These are phyloP conservation scores for Homarus americanus DNA, from an alignment of 1,140 invertebrate species.

Conservation along the genomic window DNA sequence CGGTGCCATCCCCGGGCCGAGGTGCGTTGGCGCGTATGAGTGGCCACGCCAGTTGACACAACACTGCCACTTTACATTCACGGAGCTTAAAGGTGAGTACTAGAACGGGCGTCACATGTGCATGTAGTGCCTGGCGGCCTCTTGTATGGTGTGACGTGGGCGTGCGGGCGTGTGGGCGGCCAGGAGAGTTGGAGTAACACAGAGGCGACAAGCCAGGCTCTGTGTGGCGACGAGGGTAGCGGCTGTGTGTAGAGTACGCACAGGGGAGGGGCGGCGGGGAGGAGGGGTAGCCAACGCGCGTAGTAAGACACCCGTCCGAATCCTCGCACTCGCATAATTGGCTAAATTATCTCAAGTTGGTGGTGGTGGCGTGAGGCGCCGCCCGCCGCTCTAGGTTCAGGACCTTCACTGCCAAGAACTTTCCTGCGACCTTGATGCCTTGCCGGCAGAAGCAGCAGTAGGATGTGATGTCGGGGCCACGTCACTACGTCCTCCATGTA, in stretches of 20 bases:
- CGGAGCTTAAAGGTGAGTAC: background rate
- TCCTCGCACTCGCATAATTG: slow-evolving; percentile 61
- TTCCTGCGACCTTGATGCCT: background rate
- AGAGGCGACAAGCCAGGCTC: slow-evolving; percentile 38
- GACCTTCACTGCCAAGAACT: background rate
- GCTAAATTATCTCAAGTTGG: slow-evolving; percentile 60
- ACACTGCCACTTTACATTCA: slow-evolving; percentile 48
- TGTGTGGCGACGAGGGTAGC: slow-evolving; percentile 47
- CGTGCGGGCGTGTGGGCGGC: slow-evolving; percentile 14
- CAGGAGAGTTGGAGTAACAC: slow-evolving; percentile 19
- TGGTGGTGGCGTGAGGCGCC: background rate
- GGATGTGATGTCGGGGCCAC: too few relatives aligned
- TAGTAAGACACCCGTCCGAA: slow-evolving; percentile 68
- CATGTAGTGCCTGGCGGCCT: background rate
- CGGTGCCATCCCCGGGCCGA: slow-evolving; percentile 50
- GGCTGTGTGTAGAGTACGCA: slow-evolving; percentile 69
- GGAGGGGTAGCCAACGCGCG: slow-evolving; percentile 59
- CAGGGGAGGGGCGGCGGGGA: slow-evolving; percentile 50
- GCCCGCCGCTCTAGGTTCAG: background rate
- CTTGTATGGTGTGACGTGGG: background rate
- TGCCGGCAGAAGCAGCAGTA: background rate
- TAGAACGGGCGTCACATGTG: slow-evolving; percentile 14
- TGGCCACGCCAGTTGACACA: slow-evolving; percentile 44
- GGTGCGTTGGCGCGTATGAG: slow-evolving; percentile 6
- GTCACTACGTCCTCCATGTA: background rate